phyloP scores from a whole-genome alignment of 1,140 invertebrate genomes.

The Tenebrio molitor region DNA sequence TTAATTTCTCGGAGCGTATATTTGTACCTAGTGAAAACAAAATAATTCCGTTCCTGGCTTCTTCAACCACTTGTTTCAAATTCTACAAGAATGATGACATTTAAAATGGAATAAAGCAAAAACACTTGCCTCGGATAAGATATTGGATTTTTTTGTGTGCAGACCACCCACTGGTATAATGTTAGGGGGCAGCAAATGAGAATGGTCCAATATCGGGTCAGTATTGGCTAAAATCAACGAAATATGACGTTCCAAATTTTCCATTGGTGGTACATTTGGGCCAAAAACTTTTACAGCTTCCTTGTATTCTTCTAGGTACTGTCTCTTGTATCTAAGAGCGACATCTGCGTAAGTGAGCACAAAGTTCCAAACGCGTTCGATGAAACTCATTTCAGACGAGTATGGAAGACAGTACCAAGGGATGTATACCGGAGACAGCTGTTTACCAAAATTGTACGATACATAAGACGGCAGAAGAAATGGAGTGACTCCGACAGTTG shows the following conservation, averaged over 20 bases:
- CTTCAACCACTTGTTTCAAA: slow-evolving; percentile 52
- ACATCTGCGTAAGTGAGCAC: neutral
- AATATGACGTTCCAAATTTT: slow-evolving; percentile 47
- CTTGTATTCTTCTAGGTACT: neutral
- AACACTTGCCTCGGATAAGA: slow-evolving; percentile 49
- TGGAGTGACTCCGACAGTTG: slow-evolving; percentile 18
- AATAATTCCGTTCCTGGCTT: slow-evolving; percentile 57
- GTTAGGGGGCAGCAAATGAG: slow-evolving; percentile 68
- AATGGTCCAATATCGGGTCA: slow-evolving; percentile 65
- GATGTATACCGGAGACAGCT: slow-evolving; percentile 17
- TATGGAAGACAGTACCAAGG: slow-evolving; percentile 16
- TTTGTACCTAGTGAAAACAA: slow-evolving; percentile 57
- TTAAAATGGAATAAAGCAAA: too few species aligned
- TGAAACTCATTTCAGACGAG: slow-evolving; percentile 8
- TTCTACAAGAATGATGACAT: slow-evolving; percentile 52
- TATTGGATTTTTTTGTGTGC: slow-evolving; percentile 65
- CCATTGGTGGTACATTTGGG: slow-evolving; percentile 43
- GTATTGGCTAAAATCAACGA: slow-evolving; percentile 65
- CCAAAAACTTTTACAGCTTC: slow-evolving; percentile 44
- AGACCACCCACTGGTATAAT: slow-evolving; percentile 71
- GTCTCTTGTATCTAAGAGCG: neutral
- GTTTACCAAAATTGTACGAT: slow-evolving; percentile 34
- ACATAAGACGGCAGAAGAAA: slow-evolving; percentile 28
- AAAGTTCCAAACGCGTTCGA: slow-evolving; percentile 13
- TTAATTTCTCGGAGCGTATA: slow-evolving; percentile 48